A percentile compares a stretch with the other conserved stretches of the same genome.
Conservation (phyloP, 92 coral and sea anemone species). For the Zoanthus gigantus region DNA sequence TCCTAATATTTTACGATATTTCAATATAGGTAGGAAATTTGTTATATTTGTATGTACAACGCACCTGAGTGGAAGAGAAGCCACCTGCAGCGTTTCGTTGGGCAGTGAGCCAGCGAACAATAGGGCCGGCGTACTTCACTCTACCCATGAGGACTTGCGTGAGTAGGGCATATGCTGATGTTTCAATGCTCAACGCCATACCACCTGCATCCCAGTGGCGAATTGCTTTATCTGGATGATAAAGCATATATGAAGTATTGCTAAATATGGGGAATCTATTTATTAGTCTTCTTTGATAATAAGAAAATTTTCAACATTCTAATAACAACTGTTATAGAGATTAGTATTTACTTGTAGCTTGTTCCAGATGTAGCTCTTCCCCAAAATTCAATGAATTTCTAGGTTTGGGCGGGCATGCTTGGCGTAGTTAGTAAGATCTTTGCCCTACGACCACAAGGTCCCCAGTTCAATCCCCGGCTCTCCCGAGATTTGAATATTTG, state of each 20-base stretch:
- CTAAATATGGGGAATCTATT: neutral
- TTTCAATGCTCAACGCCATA: constrained; percentile 91
- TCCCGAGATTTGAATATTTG: too few relatives aligned
- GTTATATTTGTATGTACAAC: neutral
- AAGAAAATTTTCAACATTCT: too few relatives aligned
- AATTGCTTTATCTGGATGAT: constrained; percentile 64
- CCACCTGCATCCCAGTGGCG: constrained; percentile 98
- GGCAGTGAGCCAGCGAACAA: constrained; percentile 93
- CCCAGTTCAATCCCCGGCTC: too few relatives aligned
- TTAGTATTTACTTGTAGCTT: too few relatives aligned
- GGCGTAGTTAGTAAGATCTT: too few relatives aligned
- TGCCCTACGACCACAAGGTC: too few relatives aligned
- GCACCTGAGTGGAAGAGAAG: constrained; percentile 95
- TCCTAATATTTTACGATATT: neutral
- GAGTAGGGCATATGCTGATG: constrained; percentile 92
- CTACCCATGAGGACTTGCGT: constrained; percentile 85
- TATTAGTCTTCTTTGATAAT: too few relatives aligned
- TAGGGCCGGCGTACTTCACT: constrained; percentile 92
- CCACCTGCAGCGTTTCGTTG: constrained; percentile 92
- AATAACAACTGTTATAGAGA: too few relatives aligned
- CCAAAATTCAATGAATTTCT: too few relatives aligned
- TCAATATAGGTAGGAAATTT: too few relatives aligned
- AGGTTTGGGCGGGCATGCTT: too few relatives aligned
- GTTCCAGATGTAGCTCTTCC: too few relatives aligned
- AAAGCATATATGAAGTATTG: neutral